Evolutionary conservation across 2,888 invertebrate species (phyloP), one percentile per base, ranked within the genome.

Genomic region (Colletes collaris): DNA sequence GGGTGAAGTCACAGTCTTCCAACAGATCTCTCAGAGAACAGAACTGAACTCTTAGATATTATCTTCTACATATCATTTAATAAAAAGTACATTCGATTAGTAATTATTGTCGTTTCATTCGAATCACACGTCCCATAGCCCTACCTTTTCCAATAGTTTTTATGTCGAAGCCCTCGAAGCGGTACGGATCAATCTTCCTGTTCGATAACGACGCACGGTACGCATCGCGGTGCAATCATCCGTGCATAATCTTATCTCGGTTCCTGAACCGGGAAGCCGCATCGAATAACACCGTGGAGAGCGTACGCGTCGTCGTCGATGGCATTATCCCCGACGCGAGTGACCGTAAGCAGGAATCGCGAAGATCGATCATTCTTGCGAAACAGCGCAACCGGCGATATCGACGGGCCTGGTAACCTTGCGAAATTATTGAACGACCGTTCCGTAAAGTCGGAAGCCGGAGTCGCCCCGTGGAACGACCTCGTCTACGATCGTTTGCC

Each of bases 381-480:
- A 63, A 67, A 66, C 70, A 16, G 27, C 37, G 16, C 65, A 46
- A 69, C 52, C 52, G 37, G 40, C 59, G 53, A 19, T 73, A 80
- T 72, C 74, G 75, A 62, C 62, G 59, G 75, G 40, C 50, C 58
- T 37, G 74, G 82, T 76, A 82, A 82, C 84, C 84, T 84, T 82
- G 84, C 70, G 85, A 76, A 84, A 84, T 84, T 84, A 82, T 84
- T 75, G 72, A 84, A 80, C 82, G 76, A 72, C 59, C 63, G 50
- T 71, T 46, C 40, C 40, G 6, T 40, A 6, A 40, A 40, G 40
- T 40, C 7, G 19, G 27, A 44, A 8, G 40, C 55, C 55, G 46
- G 16, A 69, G 52, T 62, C 35, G 64, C 37, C 44, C 40, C 40
- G 69, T 44, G 60, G 58, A 56, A 68, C 55, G 66, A 70, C 65